Evolutionary conservation across 2,113 vertebrate species (phyloP).

Genomic region (Meleagris gallopavo): DNA sequence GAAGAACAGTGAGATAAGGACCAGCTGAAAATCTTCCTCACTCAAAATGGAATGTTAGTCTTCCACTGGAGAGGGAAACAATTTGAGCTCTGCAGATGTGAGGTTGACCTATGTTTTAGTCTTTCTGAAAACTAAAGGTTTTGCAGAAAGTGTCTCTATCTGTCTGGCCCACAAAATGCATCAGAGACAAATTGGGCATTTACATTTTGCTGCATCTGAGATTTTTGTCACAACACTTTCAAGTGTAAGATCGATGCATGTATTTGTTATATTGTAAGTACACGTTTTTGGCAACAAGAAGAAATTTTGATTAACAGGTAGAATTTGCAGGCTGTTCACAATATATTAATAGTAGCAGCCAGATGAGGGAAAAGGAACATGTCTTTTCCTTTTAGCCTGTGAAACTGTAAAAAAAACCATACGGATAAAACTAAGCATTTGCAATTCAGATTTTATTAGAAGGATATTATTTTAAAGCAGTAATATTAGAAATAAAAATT

Average conservation of each 20-base stretch:
- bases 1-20: background rate
- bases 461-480: conserved; percentile 5
- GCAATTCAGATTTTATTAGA: conserved; percentile 10
- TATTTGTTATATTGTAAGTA: background rate
- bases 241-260: background rate
- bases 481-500: background rate
- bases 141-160: background rate
- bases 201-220: background rate
- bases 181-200: background rate
- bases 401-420: background rate
- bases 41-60: background rate
- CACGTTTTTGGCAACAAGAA: background rate
- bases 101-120: background rate
- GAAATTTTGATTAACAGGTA: background rate
- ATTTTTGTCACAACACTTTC: background rate
- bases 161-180: background rate
- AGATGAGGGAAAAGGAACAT: background rate
- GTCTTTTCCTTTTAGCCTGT: background rate
- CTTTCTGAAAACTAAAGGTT: background rate
- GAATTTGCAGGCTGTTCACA: background rate
- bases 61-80: background rate
- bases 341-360: background rate
- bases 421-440: background rate
- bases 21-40: background rate
- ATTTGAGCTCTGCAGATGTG: background rate